Base-by-base conservation (phyloP, 2,113 vertebrate genomes). In the Chloebia gouldiae region DNA sequence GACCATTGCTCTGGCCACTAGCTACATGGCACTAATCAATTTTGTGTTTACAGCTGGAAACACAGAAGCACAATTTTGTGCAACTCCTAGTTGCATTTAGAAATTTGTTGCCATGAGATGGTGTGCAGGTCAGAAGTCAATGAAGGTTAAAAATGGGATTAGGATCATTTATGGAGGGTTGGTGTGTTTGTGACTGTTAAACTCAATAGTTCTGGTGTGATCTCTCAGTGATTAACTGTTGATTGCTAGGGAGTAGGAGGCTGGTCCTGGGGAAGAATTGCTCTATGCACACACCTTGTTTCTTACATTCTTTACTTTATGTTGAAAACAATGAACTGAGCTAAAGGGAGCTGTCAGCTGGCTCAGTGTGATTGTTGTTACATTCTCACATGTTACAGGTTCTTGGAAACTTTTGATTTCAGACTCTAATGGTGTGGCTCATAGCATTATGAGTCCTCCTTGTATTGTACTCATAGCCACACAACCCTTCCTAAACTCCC, bases 341-440 rank as follows among this genome's bases (percentile, higher is more conserved):
- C 71, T 86, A 73, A 90, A 90, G 39, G 28, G 71, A 93, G 54
- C 54, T 88, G 59, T 94, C 91, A 88, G 35, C 42, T 83, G 86
- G 40, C 79, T 94, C 60, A 31, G 39, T 0, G 1, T 40, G 35
- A 68, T 75, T 90, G 56, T 83, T 93, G 27, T 86, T 70, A 44
- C 6, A 16, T 59, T 73, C 68, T 73, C 47, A 73, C 2, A 0
- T 40, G 51, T 86, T 88, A 23, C 42, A 87, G 18, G n/a, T 79
- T 91, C 84, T 65, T 82, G 84, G 79, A 90, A 95, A 47, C 71
- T 39, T 72, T 37, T 70, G 24, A 39, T 95, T 93, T 83, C 84
- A 76, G 42, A 51, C 42, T 50, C 30, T 54, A 45, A 28, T 61
- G 30, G 11, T 35, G 59, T 88, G 71, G 37, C 44, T 95, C 7